These are phyloP conservation scores for Aphis gossypii DNA, from an alignment of 1,140 invertebrate species.

Conservation along the genomic window DNA sequence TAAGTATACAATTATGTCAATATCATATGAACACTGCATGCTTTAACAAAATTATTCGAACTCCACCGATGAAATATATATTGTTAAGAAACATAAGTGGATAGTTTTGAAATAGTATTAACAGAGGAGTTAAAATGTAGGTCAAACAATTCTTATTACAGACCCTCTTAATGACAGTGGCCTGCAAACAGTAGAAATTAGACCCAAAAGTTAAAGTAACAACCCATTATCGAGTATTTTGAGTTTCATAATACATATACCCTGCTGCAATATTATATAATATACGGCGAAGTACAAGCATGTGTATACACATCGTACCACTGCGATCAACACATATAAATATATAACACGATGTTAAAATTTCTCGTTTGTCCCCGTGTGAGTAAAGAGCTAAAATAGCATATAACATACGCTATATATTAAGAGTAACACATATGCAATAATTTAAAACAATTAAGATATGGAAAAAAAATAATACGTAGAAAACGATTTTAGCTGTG, in stretches of 20 bases:
- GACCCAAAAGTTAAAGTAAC: slow-evolving; percentile 34
- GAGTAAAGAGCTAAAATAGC: neutral
- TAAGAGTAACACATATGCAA: neutral
- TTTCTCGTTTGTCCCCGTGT: neutral
- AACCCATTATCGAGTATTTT: slow-evolving; percentile 23
- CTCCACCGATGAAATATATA: neutral
- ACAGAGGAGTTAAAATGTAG: slow-evolving; percentile 3
- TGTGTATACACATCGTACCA: no score
- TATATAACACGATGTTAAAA: neutral
- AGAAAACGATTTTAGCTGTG: neutral
- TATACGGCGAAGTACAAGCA: neutral
- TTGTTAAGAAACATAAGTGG: neutral
- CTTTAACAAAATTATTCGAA: neutral
- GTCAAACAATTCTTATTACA: slow-evolving; percentile 8
- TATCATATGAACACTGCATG: neutral
- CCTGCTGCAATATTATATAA: neutral
- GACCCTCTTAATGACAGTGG: neutral
- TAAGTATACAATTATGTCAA: neutral
- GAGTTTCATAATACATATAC: neutral
- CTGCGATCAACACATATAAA: neutral
- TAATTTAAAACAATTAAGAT: neutral
- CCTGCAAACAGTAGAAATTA: slow-evolving; percentile 14
- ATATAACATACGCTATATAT: neutral
- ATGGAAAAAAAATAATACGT: neutral
- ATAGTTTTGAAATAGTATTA: slow-evolving; percentile 1